phyloP scores from a whole-genome alignment of 2,797 vertebrate species.

The Lepus townsendii region DNA sequence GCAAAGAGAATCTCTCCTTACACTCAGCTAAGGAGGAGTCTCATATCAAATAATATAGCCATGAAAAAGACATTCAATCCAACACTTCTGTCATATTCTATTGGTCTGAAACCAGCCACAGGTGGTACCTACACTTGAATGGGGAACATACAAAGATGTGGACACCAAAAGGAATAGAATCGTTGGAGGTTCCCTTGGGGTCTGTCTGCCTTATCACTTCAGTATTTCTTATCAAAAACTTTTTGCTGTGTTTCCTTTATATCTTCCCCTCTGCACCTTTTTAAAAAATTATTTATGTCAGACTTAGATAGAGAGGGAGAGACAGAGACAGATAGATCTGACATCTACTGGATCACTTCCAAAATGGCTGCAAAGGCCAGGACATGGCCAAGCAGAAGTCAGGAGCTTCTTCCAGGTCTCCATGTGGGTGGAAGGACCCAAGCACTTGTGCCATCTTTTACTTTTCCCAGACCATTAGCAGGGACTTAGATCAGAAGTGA shows the following conservation, averaged over 20 bases:
- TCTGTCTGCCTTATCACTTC: not conserved
- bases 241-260: not conserved
- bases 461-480: no score
- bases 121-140: not conserved
- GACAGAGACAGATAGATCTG: no score
- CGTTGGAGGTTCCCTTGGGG: not conserved
- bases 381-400: no score
- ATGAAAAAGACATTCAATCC: not conserved
- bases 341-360: no score
- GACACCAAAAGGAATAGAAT: not conserved
- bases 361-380: no score
- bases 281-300: no score
- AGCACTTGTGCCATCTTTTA: no score
- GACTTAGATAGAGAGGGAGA: no score
- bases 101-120: not conserved
- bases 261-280: no score
- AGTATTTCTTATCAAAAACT: not conserved
- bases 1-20: not conserved
- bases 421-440: no score
- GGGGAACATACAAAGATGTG: not conserved
- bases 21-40: not conserved
- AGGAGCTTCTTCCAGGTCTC: no score
- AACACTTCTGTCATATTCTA: not conserved
- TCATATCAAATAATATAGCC: not conserved
- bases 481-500: no score